Conservation (phyloP, 2,888 invertebrate species). For the Eumacrocentrus americanus region DNA sequence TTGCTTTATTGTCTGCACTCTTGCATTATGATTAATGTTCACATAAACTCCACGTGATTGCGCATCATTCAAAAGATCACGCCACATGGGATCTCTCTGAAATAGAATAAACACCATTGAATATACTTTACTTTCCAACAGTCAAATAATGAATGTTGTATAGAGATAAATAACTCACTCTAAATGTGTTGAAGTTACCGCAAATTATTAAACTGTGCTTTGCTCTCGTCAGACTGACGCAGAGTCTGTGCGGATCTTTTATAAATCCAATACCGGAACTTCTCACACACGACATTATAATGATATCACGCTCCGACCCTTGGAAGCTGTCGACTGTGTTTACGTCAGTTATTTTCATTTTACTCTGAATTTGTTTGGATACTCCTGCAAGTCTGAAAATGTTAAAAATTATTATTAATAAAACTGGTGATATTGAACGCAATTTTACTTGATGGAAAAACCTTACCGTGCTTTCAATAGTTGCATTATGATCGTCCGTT, state of each 20-base stretch:
- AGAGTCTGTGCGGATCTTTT: slow-evolving; percentile 75
- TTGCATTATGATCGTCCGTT: slow-evolving; percentile 56
- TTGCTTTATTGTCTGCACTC: neutral
- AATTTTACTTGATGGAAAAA: too few relatives aligned
- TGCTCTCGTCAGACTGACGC: slow-evolving; percentile 86
- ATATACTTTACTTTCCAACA: too few relatives aligned
- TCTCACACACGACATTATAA: slow-evolving; percentile 83
- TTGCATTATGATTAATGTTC: slow-evolving; percentile 29
- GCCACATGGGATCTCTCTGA: slow-evolving; percentile 51
- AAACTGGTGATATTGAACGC: too few relatives aligned
- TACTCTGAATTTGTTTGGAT: neutral
- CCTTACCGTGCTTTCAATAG: neutral
- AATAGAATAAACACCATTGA: slow-evolving; percentile 11
- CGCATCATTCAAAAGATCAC: slow-evolving; percentile 45
- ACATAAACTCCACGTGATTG: slow-evolving; percentile 38
- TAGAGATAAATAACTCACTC: slow-evolving; percentile 61
- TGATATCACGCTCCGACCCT: slow-evolving; percentile 84
- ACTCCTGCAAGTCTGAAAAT: neutral
- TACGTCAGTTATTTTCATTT: slow-evolving; percentile 61
- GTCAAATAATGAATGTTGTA: too few relatives aligned
- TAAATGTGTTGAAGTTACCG: too few relatives aligned
- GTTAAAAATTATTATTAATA: too few relatives aligned
- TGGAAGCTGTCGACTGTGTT: slow-evolving; percentile 87
- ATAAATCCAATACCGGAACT: slow-evolving; percentile 80
- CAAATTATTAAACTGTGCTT: slow-evolving; percentile 74